Conservation (phyloP, 2,113 vertebrate genomes). For the Cyanocitta stelleri region DNA sequence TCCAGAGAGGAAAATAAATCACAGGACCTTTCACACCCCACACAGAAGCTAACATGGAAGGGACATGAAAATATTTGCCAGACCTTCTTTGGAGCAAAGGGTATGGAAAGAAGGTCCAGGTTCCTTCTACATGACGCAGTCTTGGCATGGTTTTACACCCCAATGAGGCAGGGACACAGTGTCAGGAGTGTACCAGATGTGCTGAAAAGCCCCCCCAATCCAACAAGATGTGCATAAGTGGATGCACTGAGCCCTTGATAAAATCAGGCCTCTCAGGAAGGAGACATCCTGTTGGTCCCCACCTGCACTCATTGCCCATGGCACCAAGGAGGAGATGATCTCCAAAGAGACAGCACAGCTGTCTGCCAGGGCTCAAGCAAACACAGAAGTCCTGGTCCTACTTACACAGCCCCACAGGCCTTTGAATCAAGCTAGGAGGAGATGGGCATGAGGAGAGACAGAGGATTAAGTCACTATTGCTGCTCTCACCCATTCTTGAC, state of each 20-base stretch:
- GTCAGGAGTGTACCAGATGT: neutral
- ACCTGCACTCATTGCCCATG: neutral
- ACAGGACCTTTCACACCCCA: neutral
- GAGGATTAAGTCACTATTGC: neutral
- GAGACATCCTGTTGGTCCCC: neutral
- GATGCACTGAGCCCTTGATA: neutral
- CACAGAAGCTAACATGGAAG: neutral
- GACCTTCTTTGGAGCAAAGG: neutral
- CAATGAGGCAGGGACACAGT: neutral
- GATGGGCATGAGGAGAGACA: neutral
- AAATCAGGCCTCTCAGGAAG: neutral
- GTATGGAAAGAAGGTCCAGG: neutral
- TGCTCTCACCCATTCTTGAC: neutral
- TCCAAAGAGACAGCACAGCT: neutral
- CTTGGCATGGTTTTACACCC: neutral
- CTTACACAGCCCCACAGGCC: neutral
- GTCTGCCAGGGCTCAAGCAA: neutral
- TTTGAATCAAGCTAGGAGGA: neutral
- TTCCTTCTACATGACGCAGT: neutral
- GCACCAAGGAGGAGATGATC: neutral
- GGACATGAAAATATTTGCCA: neutral
- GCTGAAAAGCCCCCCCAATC: neutral
- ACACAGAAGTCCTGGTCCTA: neutral
- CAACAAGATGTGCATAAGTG: neutral
- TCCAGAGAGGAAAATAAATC: neutral